Evolutionary conservation across 2,888 invertebrate genomes (phyloP).

Genomic region (Drosophila multiciliata): DNA sequence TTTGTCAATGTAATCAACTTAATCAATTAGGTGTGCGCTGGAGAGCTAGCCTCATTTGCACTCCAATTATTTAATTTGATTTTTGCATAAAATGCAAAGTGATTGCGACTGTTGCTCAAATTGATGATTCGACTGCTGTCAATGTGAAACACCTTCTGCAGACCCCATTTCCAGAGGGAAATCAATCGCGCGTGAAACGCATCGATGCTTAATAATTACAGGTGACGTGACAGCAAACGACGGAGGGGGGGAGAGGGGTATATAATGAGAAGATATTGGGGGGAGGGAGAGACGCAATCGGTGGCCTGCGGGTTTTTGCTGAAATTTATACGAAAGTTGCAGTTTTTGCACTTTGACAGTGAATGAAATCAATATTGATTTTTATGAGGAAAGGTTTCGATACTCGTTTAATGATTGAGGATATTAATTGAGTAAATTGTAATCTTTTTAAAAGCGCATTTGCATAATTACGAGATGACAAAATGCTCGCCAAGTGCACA

Average conservation of each 20-base stretch:
- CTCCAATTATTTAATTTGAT: slow-evolving; percentile 72
- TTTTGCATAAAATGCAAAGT: slow-evolving; percentile 59
- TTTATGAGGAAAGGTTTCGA: slow-evolving; percentile 26
- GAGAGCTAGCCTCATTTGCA: slow-evolving; percentile 39
- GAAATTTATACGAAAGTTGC: slow-evolving; percentile 53
- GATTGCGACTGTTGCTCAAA: slow-evolving; percentile 34
- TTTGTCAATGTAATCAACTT: slow-evolving; percentile 66
- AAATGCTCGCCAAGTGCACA: slow-evolving; percentile 4
- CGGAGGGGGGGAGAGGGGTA: not conserved
- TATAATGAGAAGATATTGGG: slow-evolving; percentile 13
- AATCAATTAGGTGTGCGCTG: slow-evolving; percentile 68
- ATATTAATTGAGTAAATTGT: slow-evolving; percentile 32
- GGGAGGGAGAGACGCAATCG: not conserved
- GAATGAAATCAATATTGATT: slow-evolving; percentile 69
- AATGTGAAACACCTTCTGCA: slow-evolving; percentile 32
- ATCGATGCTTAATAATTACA: slow-evolving; percentile 66
- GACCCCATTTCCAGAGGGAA: slow-evolving; percentile 48
- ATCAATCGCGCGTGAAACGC: slow-evolving; percentile 64
- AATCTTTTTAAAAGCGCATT: slow-evolving; percentile 42
- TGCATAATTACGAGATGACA: slow-evolving; percentile 47
- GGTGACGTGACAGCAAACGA: slow-evolving; percentile 37
- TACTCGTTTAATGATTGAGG: slow-evolving; percentile 22
- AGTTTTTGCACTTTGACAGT: slow-evolving; percentile 66
- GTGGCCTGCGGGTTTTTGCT: slow-evolving; percentile 32
- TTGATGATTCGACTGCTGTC: slow-evolving; percentile 7